Conservation (phyloP, 2,888 invertebrate genomes). For the Drosophila hamatofila region DNA sequence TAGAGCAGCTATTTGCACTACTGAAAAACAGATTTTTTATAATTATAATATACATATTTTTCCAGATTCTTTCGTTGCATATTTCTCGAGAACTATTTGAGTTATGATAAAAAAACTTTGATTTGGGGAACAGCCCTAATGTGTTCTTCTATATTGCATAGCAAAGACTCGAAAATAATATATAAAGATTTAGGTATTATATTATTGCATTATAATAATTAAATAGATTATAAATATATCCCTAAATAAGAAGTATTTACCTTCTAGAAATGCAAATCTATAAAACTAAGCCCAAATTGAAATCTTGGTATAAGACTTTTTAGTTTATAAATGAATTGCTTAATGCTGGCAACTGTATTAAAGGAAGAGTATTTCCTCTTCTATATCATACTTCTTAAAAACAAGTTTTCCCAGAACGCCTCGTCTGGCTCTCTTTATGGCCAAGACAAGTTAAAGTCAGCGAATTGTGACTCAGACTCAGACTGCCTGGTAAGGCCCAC, state of each 20-base stretch:
- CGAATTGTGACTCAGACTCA: conserved; percentile 38
- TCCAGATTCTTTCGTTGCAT: neutral
- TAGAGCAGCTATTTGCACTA: neutral
- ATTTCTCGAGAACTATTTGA: neutral
- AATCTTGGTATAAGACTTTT: too few species aligned
- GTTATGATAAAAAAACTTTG: neutral
- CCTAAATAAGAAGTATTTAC: too few species aligned
- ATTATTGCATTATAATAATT: too few species aligned
- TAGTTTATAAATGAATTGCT: too few species aligned
- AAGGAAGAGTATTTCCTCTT: neutral
- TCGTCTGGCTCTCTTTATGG: conserved; percentile 37
- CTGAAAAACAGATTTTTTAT: neutral
- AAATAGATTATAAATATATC: too few species aligned
- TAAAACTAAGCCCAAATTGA: too few species aligned
- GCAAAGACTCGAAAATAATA: too few species aligned
- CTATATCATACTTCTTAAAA: conserved; percentile 14
- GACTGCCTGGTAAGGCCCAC: conserved; percentile 35
- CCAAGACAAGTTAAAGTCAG: conserved; percentile 29
- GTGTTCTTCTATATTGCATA: too few species aligned
- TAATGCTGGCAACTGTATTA: neutral
- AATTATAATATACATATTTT: neutral
- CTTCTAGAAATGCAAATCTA: too few species aligned
- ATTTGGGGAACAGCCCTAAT: neutral
- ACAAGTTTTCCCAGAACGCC: conserved; percentile 28
- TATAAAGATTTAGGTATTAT: too few species aligned